A percentile compares a stretch with the other conserved stretches of the same genome.
Evolutionary conservation across 2,797 vertebrate genomes (phyloP).

Genomic region (Oophaga sylvatica): DNA sequence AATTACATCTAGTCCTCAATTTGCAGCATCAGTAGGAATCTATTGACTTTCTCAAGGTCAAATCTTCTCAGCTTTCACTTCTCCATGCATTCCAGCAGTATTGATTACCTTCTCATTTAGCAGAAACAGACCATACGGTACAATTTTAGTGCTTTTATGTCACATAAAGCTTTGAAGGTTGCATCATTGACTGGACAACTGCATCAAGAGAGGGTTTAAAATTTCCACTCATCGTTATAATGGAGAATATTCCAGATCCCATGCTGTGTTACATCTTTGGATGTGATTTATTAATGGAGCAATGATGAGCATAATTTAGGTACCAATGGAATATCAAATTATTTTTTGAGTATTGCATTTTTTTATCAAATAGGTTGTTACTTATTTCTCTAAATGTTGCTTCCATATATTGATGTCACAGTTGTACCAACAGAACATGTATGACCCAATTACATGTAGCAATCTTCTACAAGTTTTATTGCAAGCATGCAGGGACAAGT

Average conservation of each 20-base stretch:
- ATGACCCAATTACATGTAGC: background rate
- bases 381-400: background rate
- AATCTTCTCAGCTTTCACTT: constrained; percentile 38
- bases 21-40: constrained; percentile 13
- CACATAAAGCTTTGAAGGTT: background rate
- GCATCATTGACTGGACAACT: background rate
- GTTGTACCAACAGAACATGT: background rate
- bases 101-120: constrained; percentile 39
- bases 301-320: background rate
- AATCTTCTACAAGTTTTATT: background rate
- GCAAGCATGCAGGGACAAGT: too few species aligned
- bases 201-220: background rate
- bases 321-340: background rate
- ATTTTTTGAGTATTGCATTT: background rate
- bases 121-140: constrained; percentile 1
- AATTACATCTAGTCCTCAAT: constrained; percentile 10
- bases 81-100: constrained; percentile 27
- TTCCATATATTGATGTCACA: too few species aligned
- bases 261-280: background rate
- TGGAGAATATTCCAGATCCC: background rate
- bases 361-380: background rate
- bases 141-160: constrained; percentile 13
- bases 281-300: background rate
- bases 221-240: constrained; percentile 7
- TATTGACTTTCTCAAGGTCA: constrained; percentile 54